phyloP scores from a whole-genome alignment of 2,113 vertebrate genomes.

The Podarcis cretensis region DNA sequence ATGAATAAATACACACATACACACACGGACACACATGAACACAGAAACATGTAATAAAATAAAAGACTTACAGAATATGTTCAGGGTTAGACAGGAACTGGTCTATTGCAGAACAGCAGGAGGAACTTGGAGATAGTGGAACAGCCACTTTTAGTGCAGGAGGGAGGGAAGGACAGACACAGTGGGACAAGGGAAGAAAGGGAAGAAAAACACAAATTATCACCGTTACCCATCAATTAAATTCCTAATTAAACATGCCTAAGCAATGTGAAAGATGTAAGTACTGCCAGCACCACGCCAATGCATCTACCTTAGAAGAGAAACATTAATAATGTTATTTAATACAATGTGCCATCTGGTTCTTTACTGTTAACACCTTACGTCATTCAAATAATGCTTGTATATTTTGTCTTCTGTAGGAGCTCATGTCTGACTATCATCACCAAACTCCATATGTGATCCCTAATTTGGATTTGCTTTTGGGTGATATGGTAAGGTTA shows the following conservation, averaged over 20 bases:
- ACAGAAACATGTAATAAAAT: conserved; percentile 59
- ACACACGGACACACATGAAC: neutral
- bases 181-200: conserved; percentile 48
- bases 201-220: conserved; percentile 55
- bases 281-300: neutral
- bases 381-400: neutral
- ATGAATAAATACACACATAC: conserved; percentile 26
- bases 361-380: neutral
- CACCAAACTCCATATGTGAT: neutral
- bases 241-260: conserved; percentile 11
- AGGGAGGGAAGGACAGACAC: conserved; percentile 66
- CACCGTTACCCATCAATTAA: neutral
- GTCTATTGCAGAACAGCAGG: conserved; percentile 95
- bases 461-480: neutral
- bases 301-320: neutral
- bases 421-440: neutral
- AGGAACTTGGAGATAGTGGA: conserved; percentile 93
- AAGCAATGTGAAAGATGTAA: neutral
- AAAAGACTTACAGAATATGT: conserved; percentile 76
- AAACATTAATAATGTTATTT: neutral
- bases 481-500: neutral
- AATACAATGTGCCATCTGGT: neutral
- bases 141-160: conserved; percentile 84
- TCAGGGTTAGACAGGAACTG: conserved; percentile 90
- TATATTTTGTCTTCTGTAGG: neutral